A percentile compares a stretch with the other conserved stretches of the same genome.
Conservation (phyloP, 2,888 invertebrate genomes). For the Zelleria hepariella region DNA sequence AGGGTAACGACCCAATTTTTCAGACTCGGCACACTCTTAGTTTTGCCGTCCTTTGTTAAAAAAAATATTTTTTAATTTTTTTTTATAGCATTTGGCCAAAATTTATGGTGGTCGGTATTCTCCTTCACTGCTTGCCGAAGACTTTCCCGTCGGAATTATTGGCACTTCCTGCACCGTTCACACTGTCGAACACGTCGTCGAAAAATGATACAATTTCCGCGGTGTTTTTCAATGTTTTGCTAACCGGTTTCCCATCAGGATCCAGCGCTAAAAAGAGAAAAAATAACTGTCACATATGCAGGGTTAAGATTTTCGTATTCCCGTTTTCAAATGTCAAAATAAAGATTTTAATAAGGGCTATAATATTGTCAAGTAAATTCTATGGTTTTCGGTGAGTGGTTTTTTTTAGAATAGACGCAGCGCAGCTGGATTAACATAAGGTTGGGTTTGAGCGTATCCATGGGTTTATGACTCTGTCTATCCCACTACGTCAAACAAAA, state of each 20-base stretch:
- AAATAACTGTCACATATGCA: neutral
- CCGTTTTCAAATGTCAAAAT: too few species aligned
- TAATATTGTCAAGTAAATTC: too few species aligned
- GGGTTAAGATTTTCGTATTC: too few species aligned
- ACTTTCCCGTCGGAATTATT: neutral
- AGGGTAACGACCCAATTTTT: constrained; percentile 2
- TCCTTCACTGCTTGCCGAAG: neutral
- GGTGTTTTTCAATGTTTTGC: constrained; percentile 2
- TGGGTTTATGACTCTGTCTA: too few species aligned
- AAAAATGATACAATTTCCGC: neutral
- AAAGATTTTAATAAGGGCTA: too few species aligned
- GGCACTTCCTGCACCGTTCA: neutral
- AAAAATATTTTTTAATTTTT: neutral
- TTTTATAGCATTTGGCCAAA: neutral
- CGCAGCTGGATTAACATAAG: too few species aligned
- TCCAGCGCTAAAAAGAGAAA: neutral
- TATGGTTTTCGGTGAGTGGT: too few species aligned
- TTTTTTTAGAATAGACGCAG: too few species aligned
- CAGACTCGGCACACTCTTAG: neutral
- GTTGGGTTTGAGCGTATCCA: too few species aligned
- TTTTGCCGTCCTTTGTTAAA: neutral
- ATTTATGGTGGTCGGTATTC: neutral
- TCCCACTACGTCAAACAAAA: too few species aligned
- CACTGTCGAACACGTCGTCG: constrained; percentile 3
- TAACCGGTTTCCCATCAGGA: constrained; percentile 3